These are phyloP conservation scores for Gastrophysa polygoni DNA, from an alignment of 2,888 invertebrate genomes.

Conservation along the genomic window DNA sequence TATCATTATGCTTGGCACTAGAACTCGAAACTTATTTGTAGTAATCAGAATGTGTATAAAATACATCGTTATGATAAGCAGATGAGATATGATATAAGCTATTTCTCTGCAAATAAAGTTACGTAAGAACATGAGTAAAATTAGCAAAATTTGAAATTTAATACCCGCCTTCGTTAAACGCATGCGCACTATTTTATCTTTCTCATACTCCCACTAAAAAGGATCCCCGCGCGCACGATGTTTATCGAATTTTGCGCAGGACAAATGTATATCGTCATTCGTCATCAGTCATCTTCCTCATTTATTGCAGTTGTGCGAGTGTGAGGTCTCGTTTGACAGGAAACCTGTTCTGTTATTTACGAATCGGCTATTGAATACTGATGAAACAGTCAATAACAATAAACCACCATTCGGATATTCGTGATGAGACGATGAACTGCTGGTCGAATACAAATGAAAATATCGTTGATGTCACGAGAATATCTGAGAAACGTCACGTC, in stretches of 20 bases:
- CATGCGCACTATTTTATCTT: neutral
- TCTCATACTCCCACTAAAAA: neutral
- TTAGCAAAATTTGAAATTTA: neutral
- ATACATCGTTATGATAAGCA: neutral
- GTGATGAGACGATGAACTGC: conserved; percentile 1
- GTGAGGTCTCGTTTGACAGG: conserved; percentile 14
- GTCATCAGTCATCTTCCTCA: neutral
- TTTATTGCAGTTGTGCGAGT: conserved; percentile 6
- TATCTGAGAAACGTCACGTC: conserved; percentile 9
- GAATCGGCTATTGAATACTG: conserved; percentile 1
- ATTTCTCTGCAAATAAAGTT: neutral
- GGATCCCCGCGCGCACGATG: no score
- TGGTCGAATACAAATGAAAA: conserved; percentile 16
- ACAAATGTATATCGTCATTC: neutral
- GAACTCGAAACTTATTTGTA: neutral
- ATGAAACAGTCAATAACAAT: neutral
- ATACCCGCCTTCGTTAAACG: neutral
- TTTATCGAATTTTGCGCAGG: neutral
- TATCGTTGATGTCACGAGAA: conserved; percentile 1
- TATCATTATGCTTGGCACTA: neutral
- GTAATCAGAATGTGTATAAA: no score
- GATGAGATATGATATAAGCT: neutral
- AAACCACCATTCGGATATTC: neutral
- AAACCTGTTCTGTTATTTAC: conserved; percentile 24
- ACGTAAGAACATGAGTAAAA: neutral